These are phyloP conservation scores for Apogon hyalosoma DNA, from an alignment of 2,797 vertebrate species.

Conservation along the genomic window DNA sequence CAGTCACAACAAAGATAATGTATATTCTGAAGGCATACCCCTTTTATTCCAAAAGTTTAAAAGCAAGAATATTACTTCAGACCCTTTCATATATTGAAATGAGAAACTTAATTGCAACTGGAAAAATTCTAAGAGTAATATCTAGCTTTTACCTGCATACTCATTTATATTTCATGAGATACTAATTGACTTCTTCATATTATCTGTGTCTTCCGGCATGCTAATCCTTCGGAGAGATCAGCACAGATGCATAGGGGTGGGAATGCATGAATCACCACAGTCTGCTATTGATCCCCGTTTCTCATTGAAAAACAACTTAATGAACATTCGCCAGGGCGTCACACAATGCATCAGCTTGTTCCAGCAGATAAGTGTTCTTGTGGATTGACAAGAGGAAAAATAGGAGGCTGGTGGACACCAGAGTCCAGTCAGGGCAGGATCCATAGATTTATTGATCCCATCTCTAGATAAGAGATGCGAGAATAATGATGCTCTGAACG, in stretches of 20 bases:
- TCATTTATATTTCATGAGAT: conserved; percentile 70
- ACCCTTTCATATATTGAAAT: conserved; percentile 21
- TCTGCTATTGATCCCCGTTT: conserved; percentile 73
- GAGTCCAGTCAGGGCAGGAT: conserved; percentile 67
- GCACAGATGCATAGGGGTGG: conserved; percentile 46
- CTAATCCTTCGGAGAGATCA: conserved; percentile 55
- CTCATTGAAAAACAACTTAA: conserved; percentile 85
- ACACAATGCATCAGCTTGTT: conserved; percentile 79
- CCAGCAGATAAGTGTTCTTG: conserved; percentile 79
- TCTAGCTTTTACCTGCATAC: conserved; percentile 55
- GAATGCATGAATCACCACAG: conserved; percentile 66
- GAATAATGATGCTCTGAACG: conserved; percentile 79
- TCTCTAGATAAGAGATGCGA: conserved; percentile 77
- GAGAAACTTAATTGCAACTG: conserved; percentile 35
- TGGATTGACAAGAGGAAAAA: conserved; percentile 76
- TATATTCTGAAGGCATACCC: conserved; percentile 31
- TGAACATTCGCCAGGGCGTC: conserved; percentile 79
- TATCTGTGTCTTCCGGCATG: conserved; percentile 56
- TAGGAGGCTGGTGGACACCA: conserved; percentile 67
- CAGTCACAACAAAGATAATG: conserved; percentile 37
- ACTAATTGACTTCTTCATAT: conserved; percentile 67
- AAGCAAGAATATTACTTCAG: conserved; percentile 18
- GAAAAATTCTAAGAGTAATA: conserved; percentile 16
- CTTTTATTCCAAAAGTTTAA: conserved; percentile 29
- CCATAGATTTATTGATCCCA: conserved; percentile 84